A percentile compares a stretch with the other conserved stretches of the same genome.
phyloP scores from a whole-genome alignment of 1,140 invertebrate genomes.

The Gyrodactylus bullatarudis region DNA sequence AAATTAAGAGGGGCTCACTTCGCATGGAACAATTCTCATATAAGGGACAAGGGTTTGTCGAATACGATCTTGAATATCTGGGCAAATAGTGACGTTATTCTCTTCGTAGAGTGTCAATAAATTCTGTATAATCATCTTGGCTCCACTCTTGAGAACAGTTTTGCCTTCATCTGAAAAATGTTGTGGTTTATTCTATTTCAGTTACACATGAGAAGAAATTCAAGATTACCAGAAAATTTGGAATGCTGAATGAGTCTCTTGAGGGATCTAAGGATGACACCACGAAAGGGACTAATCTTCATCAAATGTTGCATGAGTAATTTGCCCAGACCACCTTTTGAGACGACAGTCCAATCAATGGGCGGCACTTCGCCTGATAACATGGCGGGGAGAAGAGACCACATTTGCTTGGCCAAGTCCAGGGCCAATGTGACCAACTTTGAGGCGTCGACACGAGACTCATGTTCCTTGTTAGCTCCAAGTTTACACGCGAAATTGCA shows the following conservation, averaged over 20 bases:
- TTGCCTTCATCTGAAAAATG: background rate
- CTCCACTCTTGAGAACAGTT: background rate
- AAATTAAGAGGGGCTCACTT: background rate
- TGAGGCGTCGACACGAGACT: background rate
- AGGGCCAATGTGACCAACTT: background rate
- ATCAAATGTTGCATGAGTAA: background rate
- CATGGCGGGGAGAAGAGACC: background rate
- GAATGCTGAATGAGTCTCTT: background rate
- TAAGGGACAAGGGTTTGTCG: background rate
- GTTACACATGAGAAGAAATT: background rate
- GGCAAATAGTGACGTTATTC: background rate
- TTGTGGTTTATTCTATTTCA: background rate
- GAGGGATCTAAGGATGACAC: background rate
- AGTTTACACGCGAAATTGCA: background rate
- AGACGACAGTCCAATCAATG: background rate
- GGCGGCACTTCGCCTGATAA: background rate
- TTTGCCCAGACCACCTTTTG: background rate
- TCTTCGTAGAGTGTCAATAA: background rate
- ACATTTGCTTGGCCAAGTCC: background rate
- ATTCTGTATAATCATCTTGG: background rate
- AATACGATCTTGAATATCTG: background rate
- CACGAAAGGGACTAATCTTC: background rate
- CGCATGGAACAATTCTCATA: background rate
- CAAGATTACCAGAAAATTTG: background rate
- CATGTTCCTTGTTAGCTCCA: background rate